Evolutionary conservation across 2,888 invertebrate genomes (phyloP).

Genomic region (Rotaria sp.): DNA sequence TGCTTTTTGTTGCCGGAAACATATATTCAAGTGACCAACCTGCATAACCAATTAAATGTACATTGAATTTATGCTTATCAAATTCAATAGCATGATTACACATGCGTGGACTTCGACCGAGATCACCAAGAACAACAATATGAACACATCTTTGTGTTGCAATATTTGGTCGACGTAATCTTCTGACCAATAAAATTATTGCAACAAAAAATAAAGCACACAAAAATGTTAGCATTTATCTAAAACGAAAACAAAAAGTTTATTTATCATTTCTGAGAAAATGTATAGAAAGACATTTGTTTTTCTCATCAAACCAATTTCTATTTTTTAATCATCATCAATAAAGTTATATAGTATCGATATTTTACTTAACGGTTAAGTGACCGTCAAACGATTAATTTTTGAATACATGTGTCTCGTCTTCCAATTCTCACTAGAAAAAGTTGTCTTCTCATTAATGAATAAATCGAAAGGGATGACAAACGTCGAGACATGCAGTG

Average conservation of each 20-base stretch:
- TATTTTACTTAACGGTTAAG: neutral
- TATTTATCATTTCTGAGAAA: too few relatives aligned
- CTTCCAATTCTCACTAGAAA: neutral
- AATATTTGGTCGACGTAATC: neutral
- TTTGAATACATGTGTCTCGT: neutral
- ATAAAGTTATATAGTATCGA: too few relatives aligned
- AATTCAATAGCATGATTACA: constrained; percentile 35
- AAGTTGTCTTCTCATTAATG: constrained; percentile 10
- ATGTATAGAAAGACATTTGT: too few relatives aligned
- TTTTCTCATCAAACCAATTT: too few relatives aligned
- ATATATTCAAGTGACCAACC: constrained; percentile 18
- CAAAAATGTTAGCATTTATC: neutral
- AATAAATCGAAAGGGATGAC: constrained; percentile 12
- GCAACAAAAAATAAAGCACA: neutral
- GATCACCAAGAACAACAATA: constrained; percentile 38
- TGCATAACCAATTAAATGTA: constrained; percentile 37
- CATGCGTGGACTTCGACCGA: constrained; percentile 39
- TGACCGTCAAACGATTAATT: neutral
- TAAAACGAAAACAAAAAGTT: neutral
- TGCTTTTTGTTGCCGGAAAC: neutral
- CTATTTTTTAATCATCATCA: too few relatives aligned
- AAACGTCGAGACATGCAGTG: neutral
- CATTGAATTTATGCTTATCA: constrained; percentile 12
- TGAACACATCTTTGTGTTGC: constrained; percentile 16
- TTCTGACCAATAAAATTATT: neutral